Conservation (phyloP, 2,888 invertebrate species). For the Hymenopus coronatus region DNA sequence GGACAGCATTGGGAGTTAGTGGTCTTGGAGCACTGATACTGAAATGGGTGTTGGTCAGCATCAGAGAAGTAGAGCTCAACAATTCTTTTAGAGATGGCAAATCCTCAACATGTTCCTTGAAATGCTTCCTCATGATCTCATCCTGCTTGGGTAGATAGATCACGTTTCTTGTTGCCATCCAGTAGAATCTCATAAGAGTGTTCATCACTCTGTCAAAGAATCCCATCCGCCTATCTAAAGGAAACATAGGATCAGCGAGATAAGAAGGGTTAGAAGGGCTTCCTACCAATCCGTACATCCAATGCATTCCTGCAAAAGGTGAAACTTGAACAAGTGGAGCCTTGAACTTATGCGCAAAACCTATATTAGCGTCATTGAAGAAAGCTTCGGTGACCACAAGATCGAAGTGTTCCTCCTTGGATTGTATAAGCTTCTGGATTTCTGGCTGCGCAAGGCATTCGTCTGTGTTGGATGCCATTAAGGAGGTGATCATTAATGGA, state of each 20-base stretch:
- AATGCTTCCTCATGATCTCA: slow-evolving; percentile 14
- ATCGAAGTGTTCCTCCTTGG: slow-evolving; percentile 28
- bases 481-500: too few relatives aligned
- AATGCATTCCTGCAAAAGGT: slow-evolving; percentile 49
- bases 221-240: slow-evolving; percentile 49
- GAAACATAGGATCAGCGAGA: slow-evolving; percentile 52
- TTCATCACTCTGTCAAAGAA: slow-evolving; percentile 51
- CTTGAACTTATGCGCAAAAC: slow-evolving; percentile 28
- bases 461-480: neutral
- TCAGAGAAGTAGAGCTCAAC: slow-evolving; percentile 34
- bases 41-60: slow-evolving; percentile 40
- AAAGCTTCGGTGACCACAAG: slow-evolving; percentile 23
- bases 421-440: slow-evolving; percentile 15
- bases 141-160: slow-evolving; percentile 16
- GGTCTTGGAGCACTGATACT: slow-evolving; percentile 37
- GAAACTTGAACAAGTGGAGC: slow-evolving; percentile 44
- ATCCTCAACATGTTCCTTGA: neutral
- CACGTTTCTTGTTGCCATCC: neutral
- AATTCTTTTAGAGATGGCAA: slow-evolving; percentile 33
- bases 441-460: neutral
- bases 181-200: slow-evolving; percentile 39
- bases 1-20: slow-evolving; percentile 38
- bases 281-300: slow-evolving; percentile 51
- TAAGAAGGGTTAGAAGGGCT: slow-evolving; percentile 51
- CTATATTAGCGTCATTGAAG: slow-evolving; percentile 26